A percentile compares a stretch with the other conserved stretches of the same genome.
phyloP scores from a whole-genome alignment of 2,797 vertebrate genomes.

The Hephaestus fuliginosus region DNA sequence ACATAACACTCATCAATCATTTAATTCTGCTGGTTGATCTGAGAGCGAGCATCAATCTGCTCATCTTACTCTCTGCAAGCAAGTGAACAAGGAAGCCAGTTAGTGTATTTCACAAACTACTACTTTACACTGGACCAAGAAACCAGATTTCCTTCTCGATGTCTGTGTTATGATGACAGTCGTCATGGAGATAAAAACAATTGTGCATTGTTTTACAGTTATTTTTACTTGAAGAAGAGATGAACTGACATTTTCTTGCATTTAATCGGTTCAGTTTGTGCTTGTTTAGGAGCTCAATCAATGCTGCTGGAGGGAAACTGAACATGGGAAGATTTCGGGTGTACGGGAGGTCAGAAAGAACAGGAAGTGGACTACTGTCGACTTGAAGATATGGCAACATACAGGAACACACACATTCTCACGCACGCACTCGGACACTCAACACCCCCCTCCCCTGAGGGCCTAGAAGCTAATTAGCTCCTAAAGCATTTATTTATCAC shows the following conservation, averaged over 20 bases:
- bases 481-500: conserved; percentile 89
- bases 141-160: too few relatives aligned
- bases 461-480: conserved; percentile 85
- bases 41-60: too few relatives aligned
- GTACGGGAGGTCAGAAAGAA: conserved; percentile 39
- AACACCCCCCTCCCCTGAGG: conserved; percentile 77
- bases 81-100: not conserved
- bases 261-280: conserved; percentile 28
- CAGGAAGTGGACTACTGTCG: conserved; percentile 71
- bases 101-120: not conserved
- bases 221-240: conserved; percentile 32
- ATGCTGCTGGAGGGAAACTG: conserved; percentile 44
- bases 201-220: conserved; percentile 23
- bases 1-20: too few relatives aligned
- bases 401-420: conserved; percentile 52
- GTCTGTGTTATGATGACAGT: not conserved
- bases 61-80: conserved; percentile 7
- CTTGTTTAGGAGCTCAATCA: conserved; percentile 26
- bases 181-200: conserved; percentile 10
- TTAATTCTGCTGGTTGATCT: too few relatives aligned
- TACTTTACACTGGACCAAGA: not conserved
- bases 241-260: conserved; percentile 9
- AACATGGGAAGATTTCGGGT: conserved; percentile 27
- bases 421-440: conserved; percentile 77
- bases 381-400: conserved; percentile 72